phyloP scores from a whole-genome alignment of 2,113 vertebrate genomes.

The Alethe diademata region DNA sequence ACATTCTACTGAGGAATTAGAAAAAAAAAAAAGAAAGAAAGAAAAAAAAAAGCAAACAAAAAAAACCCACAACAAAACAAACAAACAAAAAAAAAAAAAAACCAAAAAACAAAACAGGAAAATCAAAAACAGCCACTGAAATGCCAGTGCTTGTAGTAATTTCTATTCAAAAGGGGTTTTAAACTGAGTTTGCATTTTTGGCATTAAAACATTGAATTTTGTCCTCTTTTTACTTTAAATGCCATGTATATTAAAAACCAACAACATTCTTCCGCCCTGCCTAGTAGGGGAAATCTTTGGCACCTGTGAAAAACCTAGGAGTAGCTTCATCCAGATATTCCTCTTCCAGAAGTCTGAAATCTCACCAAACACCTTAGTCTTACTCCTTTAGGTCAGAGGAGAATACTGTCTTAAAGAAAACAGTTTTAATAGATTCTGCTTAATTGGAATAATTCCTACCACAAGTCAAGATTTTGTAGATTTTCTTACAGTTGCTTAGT shows the following conservation, averaged over 20 bases:
- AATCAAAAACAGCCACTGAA: fast-evolving
- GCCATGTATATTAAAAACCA: fast-evolving
- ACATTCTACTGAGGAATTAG: neutral
- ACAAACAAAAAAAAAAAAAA: no score
- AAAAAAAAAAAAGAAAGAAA: neutral
- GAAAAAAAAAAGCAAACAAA: no score
- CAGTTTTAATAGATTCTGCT: neutral
- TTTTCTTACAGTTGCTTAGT: neutral
- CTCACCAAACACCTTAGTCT: neutral
- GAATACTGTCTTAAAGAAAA: neutral
- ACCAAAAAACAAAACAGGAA: neutral
- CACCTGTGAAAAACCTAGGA: neutral
- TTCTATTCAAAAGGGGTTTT: neutral
- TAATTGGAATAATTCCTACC: neutral
- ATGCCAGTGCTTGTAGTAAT: neutral
- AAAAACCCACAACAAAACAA: neutral
- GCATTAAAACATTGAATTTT: neutral
- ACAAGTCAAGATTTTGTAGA: neutral
- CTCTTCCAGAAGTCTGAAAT: neutral
- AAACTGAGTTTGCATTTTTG: neutral
- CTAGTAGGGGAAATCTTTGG: neutral
- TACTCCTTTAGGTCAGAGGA: neutral
- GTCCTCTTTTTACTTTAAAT: neutral
- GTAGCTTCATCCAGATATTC: neutral
- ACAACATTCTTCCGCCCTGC: neutral